Evolutionary conservation across 2,113 vertebrate genomes (phyloP).

Genomic region (Panthera tigris): DNA sequence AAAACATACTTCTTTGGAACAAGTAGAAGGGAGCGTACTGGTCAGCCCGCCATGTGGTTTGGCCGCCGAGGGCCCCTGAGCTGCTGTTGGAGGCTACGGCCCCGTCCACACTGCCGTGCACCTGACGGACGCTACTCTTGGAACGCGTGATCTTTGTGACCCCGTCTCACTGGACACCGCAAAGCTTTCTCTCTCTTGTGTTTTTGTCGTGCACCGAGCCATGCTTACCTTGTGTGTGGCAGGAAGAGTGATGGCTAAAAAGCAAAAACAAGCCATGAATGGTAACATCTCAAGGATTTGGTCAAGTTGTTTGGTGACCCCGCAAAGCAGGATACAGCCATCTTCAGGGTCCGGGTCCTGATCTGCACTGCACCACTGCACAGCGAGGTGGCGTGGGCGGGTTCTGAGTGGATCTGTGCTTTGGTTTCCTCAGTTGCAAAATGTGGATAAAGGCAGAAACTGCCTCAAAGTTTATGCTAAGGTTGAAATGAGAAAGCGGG

Average conservation of each 20-base stretch:
- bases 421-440: background rate
- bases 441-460: accelerated
- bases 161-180: accelerated
- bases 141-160: background rate
- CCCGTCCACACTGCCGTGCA: accelerated
- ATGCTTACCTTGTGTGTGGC: accelerated
- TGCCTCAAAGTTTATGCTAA: accelerated
- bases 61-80: accelerated
- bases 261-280: accelerated
- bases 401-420: accelerated
- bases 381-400: accelerated
- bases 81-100: accelerated
- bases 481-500: too few relatives aligned
- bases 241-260: background rate
- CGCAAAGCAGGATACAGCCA: accelerated
- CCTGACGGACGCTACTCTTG: accelerated
- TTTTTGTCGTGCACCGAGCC: accelerated
- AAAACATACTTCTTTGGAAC: background rate
- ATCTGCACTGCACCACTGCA: accelerated
- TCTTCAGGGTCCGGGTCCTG: accelerated
- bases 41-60: accelerated
- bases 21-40: accelerated
- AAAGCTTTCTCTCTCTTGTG: accelerated
- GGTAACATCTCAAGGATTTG: accelerated
- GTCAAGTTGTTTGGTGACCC: background rate